Conservation (phyloP, 1,140 invertebrate genomes). For the Paraescarpia echinospica region DNA sequence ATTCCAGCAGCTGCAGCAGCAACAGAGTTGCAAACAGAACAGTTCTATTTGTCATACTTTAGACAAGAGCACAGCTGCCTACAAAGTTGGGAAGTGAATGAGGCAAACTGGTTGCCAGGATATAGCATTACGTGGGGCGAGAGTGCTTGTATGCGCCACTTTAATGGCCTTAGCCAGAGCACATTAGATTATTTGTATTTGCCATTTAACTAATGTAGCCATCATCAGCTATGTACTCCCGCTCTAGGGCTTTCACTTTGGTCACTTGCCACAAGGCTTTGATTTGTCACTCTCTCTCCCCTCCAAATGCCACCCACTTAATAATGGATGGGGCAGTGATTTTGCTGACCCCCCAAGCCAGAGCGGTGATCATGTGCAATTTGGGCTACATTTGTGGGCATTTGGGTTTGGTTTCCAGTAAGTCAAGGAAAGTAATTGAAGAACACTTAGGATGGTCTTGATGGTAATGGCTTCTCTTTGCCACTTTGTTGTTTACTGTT, state of each 20-base stretch:
- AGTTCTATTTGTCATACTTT: neutral
- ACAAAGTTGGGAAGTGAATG: neutral
- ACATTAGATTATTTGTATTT: constrained; percentile 7
- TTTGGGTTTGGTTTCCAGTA: neutral
- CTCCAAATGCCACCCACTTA: neutral
- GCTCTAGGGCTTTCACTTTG: neutral
- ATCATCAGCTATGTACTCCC: neutral
- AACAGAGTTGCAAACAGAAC: neutral
- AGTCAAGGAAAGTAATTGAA: neutral
- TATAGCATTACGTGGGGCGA: neutral
- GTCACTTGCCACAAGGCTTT: neutral
- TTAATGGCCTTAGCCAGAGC: neutral
- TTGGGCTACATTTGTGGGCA: neutral
- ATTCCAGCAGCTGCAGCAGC: neutral
- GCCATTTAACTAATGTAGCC: neutral
- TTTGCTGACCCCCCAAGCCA: neutral
- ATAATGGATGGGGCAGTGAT: neutral
- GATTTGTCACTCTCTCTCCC: neutral
- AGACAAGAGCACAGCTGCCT: neutral
- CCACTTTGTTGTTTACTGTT: neutral
- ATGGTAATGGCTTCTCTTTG: neutral
- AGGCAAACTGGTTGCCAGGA: neutral
- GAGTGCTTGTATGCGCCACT: neutral
- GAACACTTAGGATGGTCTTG: neutral
- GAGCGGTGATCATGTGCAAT: neutral